Evolutionary conservation across 2,797 vertebrate genomes (phyloP).

Genomic region (Phalloptychus januarius): DNA sequence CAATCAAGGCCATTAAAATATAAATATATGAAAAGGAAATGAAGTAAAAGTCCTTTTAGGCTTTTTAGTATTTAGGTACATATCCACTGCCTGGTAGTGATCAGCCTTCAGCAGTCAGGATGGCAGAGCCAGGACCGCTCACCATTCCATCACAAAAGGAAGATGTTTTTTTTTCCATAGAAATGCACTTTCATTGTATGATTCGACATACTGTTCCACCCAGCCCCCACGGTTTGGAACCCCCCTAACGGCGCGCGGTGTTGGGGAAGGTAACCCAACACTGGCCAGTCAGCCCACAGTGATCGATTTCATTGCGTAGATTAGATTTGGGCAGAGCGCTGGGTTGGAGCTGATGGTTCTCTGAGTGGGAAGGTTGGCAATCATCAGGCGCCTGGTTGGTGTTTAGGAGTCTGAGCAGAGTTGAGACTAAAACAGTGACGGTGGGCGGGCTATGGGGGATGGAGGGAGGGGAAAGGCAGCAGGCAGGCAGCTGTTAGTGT

Average conservation of each 20-base stretch:
- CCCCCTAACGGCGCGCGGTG: constrained; percentile 3
- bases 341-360: constrained; percentile 52
- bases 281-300: constrained; percentile 35
- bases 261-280: constrained; percentile 37
- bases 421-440: constrained; percentile 35
- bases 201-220: constrained; percentile 10
- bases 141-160: background rate
- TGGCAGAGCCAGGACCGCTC: background rate
- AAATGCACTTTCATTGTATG: background rate
- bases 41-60: background rate
- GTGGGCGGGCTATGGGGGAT: constrained; percentile 41
- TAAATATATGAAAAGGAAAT: background rate
- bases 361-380: constrained; percentile 42
- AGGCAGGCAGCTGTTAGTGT: constrained; percentile 63
- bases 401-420: constrained; percentile 54
- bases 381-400: constrained; percentile 63
- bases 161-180: background rate
- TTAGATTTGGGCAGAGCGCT: constrained; percentile 66
- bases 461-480: constrained; percentile 5
- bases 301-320: constrained; percentile 62
- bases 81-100: background rate
- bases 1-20: background rate
- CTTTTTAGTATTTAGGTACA: background rate
- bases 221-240: background rate
- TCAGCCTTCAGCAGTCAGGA: background rate